A percentile compares a stretch with the other conserved stretches of the same genome.
These are phyloP conservation scores for Nephrotoma guestfalica DNA, from an alignment of 2,888 invertebrate species.

Conservation along the genomic window DNA sequence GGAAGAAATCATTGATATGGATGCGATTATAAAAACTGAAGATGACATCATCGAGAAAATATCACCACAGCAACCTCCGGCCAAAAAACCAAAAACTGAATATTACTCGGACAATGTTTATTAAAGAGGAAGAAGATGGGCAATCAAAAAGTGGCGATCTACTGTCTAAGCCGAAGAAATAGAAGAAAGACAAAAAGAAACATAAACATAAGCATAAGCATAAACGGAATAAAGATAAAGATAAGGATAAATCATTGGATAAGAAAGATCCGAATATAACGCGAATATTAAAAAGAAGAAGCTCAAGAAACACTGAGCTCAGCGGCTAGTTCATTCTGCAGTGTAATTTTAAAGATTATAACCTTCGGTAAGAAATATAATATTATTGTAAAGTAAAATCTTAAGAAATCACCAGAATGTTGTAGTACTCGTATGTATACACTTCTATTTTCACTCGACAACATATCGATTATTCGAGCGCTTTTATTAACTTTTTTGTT, in stretches of 20 bases:
- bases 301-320: constrained; percentile 32
- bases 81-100: constrained; percentile 33
- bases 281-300: constrained; percentile 25
- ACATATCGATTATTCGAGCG: no score
- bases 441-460: no score
- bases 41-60: constrained; percentile 24
- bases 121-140: constrained; percentile 35
- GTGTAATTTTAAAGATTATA: no score
- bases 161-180: constrained; percentile 43
- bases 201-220: constrained; percentile 88
- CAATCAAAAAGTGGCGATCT: constrained; percentile 25
- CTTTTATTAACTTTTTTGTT: no score
- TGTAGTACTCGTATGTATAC: no score
- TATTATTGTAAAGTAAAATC: no score
- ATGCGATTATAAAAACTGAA: constrained; percentile 12
- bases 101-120: constrained; percentile 74
- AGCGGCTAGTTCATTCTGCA: constrained; percentile 24
- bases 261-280: constrained; percentile 28
- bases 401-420: no score
- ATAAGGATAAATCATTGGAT: constrained; percentile 28
- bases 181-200: constrained; percentile 64
- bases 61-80: constrained; percentile 8
- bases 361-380: no score
- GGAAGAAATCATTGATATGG: constrained; percentile 17
- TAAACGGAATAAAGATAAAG: constrained; percentile 55